Percentiles rank a stretch among this genome's conserved stretches.
Evolutionary conservation across 2,113 vertebrate genomes (phyloP).

Genomic region (Platanista minor): DNA sequence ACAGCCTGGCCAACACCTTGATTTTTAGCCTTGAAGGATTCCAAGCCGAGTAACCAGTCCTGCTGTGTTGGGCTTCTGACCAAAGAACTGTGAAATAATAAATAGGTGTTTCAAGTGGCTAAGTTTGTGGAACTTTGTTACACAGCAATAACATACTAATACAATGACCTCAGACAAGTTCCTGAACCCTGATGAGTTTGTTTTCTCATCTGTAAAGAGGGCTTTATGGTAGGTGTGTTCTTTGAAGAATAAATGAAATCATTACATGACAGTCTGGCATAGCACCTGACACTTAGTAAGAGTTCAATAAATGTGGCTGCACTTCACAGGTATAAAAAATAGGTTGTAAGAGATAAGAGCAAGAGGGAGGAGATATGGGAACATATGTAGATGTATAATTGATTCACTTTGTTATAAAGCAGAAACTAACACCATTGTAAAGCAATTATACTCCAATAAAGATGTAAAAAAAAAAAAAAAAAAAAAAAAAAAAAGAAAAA

Average conservation of each 20-base stretch:
- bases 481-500: too few relatives aligned
- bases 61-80: background rate
- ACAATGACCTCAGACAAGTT: background rate
- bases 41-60: background rate
- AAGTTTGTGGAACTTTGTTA: background rate
- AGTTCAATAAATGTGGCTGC: background rate
- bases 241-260: background rate
- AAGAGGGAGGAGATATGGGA: too few relatives aligned
- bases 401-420: too few relatives aligned
- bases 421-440: too few relatives aligned
- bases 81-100: background rate
- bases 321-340: background rate
- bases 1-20: too few relatives aligned
- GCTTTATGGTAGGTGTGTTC: background rate
- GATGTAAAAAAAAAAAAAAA: too few relatives aligned
- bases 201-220: background rate
- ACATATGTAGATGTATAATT: too few relatives aligned
- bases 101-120: background rate
- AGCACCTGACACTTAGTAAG: background rate
- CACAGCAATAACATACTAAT: rapidly evolving
- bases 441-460: too few relatives aligned
- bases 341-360: background rate
- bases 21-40: background rate
- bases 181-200: background rate
- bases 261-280: background rate